These are phyloP conservation scores for Leptarthrus brevirostris DNA, from an alignment of 2,888 invertebrate species.

Conservation along the genomic window DNA sequence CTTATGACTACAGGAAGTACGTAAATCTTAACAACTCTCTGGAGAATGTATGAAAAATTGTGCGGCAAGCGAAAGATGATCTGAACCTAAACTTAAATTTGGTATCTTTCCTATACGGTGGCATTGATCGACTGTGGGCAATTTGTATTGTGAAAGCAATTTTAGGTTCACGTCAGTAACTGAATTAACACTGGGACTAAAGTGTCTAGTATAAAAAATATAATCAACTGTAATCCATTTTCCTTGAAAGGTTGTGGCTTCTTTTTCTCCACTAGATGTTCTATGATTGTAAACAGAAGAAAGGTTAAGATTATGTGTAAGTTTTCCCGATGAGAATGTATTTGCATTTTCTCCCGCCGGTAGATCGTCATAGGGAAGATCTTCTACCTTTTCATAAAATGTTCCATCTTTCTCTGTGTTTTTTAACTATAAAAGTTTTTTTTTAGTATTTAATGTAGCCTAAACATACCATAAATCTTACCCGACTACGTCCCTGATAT, in stretches of 20 bases:
- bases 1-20: too few species aligned
- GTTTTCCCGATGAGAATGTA: conserved; percentile 68
- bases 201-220: conserved; percentile 79
- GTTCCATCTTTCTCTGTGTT: not conserved
- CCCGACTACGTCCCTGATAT: conserved; percentile 62
- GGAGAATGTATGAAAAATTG: conserved; percentile 67
- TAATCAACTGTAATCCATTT: conserved; percentile 88
- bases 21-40: not conserved
- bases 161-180: conserved; percentile 63
- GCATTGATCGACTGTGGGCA: conserved; percentile 76
- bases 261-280: conserved; percentile 64
- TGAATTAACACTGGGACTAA: conserved; percentile 52
- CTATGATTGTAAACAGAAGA: conserved; percentile 76
- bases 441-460: too few species aligned
- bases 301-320: conserved; percentile 77
- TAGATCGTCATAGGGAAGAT: too few species aligned
- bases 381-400: not conserved
- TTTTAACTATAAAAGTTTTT: not conserved
- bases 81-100: conserved; percentile 80
- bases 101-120: conserved; percentile 74
- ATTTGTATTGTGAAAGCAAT: conserved; percentile 72
- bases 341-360: too few species aligned
- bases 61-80: conserved; percentile 85
- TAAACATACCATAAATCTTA: conserved; percentile 1
- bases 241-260: conserved; percentile 83